Conservation (phyloP, 2,113 vertebrate species). For the Tautogolabrus adspersus region DNA sequence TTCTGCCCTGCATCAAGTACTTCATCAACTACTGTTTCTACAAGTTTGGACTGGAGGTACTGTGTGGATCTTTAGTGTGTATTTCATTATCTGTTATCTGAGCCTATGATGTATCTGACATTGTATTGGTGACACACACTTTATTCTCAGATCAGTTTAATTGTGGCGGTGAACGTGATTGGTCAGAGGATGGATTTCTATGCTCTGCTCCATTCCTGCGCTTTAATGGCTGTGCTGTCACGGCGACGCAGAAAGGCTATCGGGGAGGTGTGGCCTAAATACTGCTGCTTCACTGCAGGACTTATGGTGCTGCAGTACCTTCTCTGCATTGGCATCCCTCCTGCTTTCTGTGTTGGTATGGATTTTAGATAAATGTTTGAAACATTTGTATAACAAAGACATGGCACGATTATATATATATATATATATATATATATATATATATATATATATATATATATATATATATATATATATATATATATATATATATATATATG, state of each 20-base stretch:
- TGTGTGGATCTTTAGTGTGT: not conserved
- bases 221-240: conserved; percentile 80
- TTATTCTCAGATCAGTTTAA: conserved; percentile 76
- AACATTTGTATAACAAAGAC: not conserved
- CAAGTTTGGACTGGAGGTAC: conserved; percentile 86
- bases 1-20: conserved; percentile 78
- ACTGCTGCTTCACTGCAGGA: conserved; percentile 85
- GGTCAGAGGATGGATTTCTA: conserved; percentile 85
- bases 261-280: conserved; percentile 86
- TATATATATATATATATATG: too few species aligned
- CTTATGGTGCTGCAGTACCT: conserved; percentile 83
- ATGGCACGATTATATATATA: too few species aligned
- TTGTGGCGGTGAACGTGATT: conserved; percentile 80
- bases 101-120: not conserved
- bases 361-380: not conserved
- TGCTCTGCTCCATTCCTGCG: conserved; percentile 76
- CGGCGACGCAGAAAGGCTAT: conserved; percentile 83
- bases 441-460: too few species aligned
- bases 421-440: too few species aligned
- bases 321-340: conserved; percentile 84
- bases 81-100: not conserved
- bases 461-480: too few species aligned
- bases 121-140: not conserved
- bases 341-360: conserved; percentile 83
- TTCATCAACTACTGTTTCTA: conserved; percentile 85